Evolutionary conservation across 1,140 invertebrate species (phyloP).

Genomic region (Neodiprion fabricii): DNA sequence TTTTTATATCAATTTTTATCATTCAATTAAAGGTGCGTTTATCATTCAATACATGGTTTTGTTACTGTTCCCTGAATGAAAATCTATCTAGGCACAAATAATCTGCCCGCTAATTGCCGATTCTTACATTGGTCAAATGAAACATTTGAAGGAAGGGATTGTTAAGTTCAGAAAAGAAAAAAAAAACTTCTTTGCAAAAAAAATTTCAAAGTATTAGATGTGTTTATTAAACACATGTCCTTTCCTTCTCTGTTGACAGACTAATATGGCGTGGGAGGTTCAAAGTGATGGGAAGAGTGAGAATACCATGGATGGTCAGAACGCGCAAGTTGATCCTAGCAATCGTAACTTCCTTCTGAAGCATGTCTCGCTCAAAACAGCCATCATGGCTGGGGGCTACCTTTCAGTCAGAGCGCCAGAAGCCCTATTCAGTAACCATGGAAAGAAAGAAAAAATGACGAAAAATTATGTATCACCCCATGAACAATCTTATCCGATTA

Average conservation of each 20-base stretch:
- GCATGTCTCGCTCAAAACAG: slow-evolving; percentile 46
- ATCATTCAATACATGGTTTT: background rate
- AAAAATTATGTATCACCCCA: background rate
- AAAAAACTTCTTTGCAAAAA: slow-evolving; percentile 31
- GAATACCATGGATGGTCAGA: slow-evolving; percentile 52
- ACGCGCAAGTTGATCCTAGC: slow-evolving; percentile 35
- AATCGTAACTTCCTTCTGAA: slow-evolving; percentile 37
- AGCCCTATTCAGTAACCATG: background rate
- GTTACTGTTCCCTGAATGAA: background rate
- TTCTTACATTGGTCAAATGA: background rate
- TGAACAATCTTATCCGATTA: background rate
- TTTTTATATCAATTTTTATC: background rate
- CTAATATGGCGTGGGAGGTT: slow-evolving; percentile 55
- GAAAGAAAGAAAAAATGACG: background rate
- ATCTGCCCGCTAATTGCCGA: background rate
- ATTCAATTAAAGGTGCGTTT: background rate
- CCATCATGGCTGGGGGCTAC: slow-evolving; percentile 47
- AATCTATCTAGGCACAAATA: background rate
- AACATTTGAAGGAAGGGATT: slow-evolving; percentile 53
- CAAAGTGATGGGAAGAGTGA: slow-evolving; percentile 52
- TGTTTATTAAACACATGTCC: slow-evolving; percentile 64
- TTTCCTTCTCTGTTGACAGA: slow-evolving; percentile 77
- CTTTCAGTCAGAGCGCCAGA: slow-evolving; percentile 16
- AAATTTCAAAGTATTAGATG: slow-evolving; percentile 42
- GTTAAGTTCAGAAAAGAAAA: slow-evolving; percentile 30